phyloP scores from a whole-genome alignment of 1,140 invertebrate species.

The Eriocheir sinensis region DNA sequence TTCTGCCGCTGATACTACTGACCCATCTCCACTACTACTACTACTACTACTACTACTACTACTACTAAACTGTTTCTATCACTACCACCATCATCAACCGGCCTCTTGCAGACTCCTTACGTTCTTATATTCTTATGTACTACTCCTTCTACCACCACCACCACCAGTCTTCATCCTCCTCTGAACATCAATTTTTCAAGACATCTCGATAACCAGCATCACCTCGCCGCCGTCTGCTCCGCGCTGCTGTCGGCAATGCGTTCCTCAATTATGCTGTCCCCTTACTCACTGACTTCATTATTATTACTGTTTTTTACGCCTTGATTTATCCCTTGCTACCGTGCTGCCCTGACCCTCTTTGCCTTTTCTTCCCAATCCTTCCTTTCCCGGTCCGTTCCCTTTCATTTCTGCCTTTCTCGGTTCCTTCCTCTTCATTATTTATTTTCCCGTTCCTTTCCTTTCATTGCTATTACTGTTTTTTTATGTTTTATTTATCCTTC shows the following conservation, averaged over 20 bases:
- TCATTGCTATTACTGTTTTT: too few relatives aligned
- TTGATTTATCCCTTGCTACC: neutral
- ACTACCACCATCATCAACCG: neutral
- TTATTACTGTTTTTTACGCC: neutral
- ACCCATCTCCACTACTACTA: neutral
- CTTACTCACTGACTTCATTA: neutral
- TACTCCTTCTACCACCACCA: neutral
- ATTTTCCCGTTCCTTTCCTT: too few relatives aligned
- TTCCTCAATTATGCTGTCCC: neutral
- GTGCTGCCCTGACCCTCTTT: neutral
- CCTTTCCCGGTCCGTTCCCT: too few relatives aligned
- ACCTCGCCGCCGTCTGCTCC: neutral
- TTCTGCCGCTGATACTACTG: too few relatives aligned
- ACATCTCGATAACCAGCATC: neutral
- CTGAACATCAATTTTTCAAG: neutral
- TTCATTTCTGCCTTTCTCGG: too few relatives aligned
- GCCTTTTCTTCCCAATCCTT: too few relatives aligned
- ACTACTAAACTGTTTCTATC: neutral
- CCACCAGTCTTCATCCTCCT: neutral
- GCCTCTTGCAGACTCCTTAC: too few relatives aligned
- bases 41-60: slow-evolving; percentile 25
- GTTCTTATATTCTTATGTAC: too few relatives aligned
- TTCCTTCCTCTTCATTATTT: too few relatives aligned
- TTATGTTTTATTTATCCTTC: too few relatives aligned
- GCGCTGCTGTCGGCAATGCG: too few relatives aligned